phyloP scores from a whole-genome alignment of 2,888 invertebrate species.

The Drosophila falleni region DNA sequence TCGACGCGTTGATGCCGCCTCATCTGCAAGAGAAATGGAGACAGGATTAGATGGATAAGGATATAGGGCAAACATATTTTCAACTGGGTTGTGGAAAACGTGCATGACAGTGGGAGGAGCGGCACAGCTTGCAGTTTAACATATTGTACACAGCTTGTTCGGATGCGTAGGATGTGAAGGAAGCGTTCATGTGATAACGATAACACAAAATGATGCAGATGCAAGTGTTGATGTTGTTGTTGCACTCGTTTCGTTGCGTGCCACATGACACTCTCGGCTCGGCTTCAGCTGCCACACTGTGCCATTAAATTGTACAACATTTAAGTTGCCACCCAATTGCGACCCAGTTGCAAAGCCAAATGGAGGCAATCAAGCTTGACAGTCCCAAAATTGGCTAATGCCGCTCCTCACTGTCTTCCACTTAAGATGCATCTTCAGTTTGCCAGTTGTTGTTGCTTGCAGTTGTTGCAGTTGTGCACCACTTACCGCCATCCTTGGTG shows the following conservation, averaged over 20 bases:
- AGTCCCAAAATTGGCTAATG: constrained; percentile 17
- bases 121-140: constrained; percentile 54
- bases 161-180: constrained; percentile 54
- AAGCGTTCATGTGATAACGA: constrained; percentile 41
- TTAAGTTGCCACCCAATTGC: constrained; percentile 19
- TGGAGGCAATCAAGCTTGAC: constrained; percentile 41
- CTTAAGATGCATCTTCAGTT: not conserved
- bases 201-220: constrained; percentile 68
- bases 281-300: constrained; percentile 25
- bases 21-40: constrained; percentile 82
- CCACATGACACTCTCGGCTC: constrained; percentile 35
- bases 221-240: constrained; percentile 56
- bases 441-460: not conserved
- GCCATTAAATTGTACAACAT: constrained; percentile 2
- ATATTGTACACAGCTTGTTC: constrained; percentile 74
- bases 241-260: constrained; percentile 13
- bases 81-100: constrained; percentile 42
- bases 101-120: constrained; percentile 57
- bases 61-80: not conserved
- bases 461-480: constrained; percentile 28
- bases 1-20: constrained; percentile 80
- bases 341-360: constrained; percentile 7
- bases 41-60: not conserved
- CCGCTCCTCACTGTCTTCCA: constrained; percentile 18
- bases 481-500: constrained; percentile 85